phyloP scores from a whole-genome alignment of 1,140 invertebrate species.

The Cardiocondyla obscurior region DNA sequence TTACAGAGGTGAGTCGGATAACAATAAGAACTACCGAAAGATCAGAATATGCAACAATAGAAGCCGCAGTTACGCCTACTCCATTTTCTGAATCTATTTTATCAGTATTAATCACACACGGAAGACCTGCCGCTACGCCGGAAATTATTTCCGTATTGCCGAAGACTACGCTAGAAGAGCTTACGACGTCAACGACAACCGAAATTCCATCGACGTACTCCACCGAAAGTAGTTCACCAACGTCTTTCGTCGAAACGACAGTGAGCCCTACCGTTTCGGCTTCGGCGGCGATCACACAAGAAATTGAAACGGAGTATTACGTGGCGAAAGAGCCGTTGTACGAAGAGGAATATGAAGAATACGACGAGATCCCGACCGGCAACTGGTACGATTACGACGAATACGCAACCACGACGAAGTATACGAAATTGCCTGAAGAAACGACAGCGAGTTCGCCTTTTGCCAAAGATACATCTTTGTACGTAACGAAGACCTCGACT shows the following conservation, averaged over 20 bases:
- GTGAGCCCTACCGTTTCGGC: neutral
- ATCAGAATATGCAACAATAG: neutral
- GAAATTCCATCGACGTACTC: neutral
- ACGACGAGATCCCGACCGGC: slow-evolving; percentile 4
- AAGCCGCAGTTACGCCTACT: neutral
- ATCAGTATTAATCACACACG: neutral
- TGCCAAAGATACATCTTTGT: neutral
- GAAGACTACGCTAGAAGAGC: slow-evolving; percentile 1
- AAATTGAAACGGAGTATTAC: slow-evolving; percentile 34
- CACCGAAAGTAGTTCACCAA: neutral
- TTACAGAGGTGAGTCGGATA: neutral
- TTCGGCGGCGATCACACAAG: neutral
- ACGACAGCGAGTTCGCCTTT: neutral
- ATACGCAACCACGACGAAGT: neutral
- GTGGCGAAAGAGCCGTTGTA: neutral
- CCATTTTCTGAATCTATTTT: neutral
- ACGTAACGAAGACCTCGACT: neutral
- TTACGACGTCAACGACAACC: neutral
- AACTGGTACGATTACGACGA: slow-evolving; percentile 32
- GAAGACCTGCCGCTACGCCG: neutral
- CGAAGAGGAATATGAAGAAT: slow-evolving; percentile 22
- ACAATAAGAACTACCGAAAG: neutral
- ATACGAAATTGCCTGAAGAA: neutral
- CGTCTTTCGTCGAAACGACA: neutral
- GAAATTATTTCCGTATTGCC: slow-evolving; percentile 11